Percentiles rank a stretch among this genome's conserved stretches.
Conservation (phyloP, 2,797 vertebrate species). For the Heterohyrax brucei region DNA sequence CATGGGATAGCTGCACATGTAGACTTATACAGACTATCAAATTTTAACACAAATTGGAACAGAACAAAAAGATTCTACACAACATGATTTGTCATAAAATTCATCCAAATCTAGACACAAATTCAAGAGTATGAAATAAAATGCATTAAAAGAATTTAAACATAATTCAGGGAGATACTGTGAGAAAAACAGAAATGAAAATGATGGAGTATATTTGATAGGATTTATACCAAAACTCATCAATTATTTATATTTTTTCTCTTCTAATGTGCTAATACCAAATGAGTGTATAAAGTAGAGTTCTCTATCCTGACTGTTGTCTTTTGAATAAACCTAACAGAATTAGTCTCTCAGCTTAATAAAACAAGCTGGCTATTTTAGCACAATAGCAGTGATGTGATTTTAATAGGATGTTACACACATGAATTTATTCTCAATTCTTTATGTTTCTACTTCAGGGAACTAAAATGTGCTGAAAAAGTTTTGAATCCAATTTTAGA, state of each 20-base stretch:
- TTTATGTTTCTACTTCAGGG: slow-evolving; percentile 69
- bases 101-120: not conserved
- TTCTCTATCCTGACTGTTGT: not conserved
- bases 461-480: slow-evolving; percentile 62
- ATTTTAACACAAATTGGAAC: not conserved
- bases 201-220: not conserved
- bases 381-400: slow-evolving; percentile 51
- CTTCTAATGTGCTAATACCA: not conserved
- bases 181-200: not conserved
- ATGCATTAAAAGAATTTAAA: not conserved
- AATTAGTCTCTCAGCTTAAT: slow-evolving; percentile 59
- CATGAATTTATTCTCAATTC: slow-evolving; percentile 74
- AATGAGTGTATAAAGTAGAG: not conserved
- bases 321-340: slow-evolving; percentile 52
- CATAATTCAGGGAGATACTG: not conserved
- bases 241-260: slow-evolving; percentile 11
- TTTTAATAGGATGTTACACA: slow-evolving; percentile 65
- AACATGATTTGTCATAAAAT: not conserved
- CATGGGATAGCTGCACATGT: no score
- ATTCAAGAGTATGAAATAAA: not conserved
- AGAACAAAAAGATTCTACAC: not conserved
- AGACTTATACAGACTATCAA: not conserved
- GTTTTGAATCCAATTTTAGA: slow-evolving; percentile 73
- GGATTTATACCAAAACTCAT: not conserved
- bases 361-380: slow-evolving; percentile 55